Base-by-base conservation (phyloP, 2,888 invertebrate species). In the Parnassius orleans region DNA sequence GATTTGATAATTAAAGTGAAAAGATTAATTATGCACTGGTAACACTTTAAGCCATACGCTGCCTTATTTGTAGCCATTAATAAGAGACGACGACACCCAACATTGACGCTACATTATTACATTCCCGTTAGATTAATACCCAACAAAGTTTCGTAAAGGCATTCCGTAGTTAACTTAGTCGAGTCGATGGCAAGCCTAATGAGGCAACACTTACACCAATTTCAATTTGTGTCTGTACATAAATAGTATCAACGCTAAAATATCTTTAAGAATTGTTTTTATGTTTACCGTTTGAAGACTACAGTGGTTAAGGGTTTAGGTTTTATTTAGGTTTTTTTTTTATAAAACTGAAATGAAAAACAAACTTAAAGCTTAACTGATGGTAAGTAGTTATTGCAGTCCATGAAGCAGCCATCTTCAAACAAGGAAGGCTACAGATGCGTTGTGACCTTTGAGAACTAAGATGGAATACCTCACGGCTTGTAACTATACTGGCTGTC, bases 121-220 rank as follows among this genome's bases (percentile, higher is more conserved):
- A 52, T 52, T 52, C 52, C 63, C 59, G 55, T 52, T 59, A 63
- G 60, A 64, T 64, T 64, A 60, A 60, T 57, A 48, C 43, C 44
- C 47, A 56, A 64, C 63, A 57, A 64, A 57, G 60, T 64, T 64
- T 60, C 63, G 60, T 64, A 64, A 64, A 60, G 60, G 63, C 63
- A 60, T 64, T 64, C 60, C 60, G 24, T 48, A 57, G 63, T 64
- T 53, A 60, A 53, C 60, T 60, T 57, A 48, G 60, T 46, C 10
- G 52, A 43, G 60, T 46, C 41, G 47, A 54, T 57, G 14, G 46
- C 47, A 47, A 42, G 51, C 52, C 59, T 63, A 63, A 63, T 56
- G 58, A 63, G 63, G 44, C 42, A 42, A 59, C 47, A 56, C 42
- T 47, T 57, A 44, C 56, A 59, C 55, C 52, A 24, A 59, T 56